phyloP scores from a whole-genome alignment of 92 coral and sea anemone genomes.

The Diadumene lineata region DNA sequence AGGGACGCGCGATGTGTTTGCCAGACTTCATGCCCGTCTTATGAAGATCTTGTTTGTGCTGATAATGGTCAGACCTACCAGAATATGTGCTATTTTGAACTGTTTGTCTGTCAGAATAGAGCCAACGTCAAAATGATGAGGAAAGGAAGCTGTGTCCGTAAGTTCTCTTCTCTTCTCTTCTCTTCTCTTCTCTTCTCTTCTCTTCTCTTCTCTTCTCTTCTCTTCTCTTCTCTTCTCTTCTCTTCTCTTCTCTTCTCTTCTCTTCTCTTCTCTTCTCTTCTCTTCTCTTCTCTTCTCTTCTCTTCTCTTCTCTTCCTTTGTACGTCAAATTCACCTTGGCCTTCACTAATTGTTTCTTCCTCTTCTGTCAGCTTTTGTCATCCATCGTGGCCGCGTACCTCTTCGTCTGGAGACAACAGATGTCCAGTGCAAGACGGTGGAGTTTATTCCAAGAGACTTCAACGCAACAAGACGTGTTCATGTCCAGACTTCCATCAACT shows the following conservation, averaged over 20 bases:
- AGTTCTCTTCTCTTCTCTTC: slow-evolving; percentile 3
- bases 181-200: not conserved
- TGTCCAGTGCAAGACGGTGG: slow-evolving; percentile 55
- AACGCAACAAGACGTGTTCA: slow-evolving; percentile 37
- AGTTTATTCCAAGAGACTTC: slow-evolving; percentile 35
- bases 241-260: slow-evolving; percentile 12
- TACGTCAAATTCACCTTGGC: too few species aligned
- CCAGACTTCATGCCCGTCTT: slow-evolving; percentile 55
- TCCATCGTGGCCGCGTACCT: slow-evolving; percentile 66
- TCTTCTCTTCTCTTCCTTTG: slow-evolving; percentile 10
- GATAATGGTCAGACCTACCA: slow-evolving; percentile 49
- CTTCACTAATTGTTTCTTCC: not conserved
- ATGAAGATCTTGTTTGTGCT: slow-evolving; percentile 53
- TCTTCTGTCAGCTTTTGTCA: slow-evolving; percentile 51
- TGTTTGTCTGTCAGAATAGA: slow-evolving; percentile 43
- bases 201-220: not conserved
- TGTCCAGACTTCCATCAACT: slow-evolving; percentile 62
- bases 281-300: slow-evolving; percentile 11
- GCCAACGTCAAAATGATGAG: slow-evolving; percentile 28
- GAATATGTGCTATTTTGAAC: slow-evolving; percentile 33
- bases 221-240: slow-evolving; percentile 3
- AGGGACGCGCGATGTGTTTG: slow-evolving; percentile 67
- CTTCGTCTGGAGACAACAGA: slow-evolving; percentile 61
- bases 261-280: slow-evolving; percentile 16
- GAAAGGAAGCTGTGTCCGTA: slow-evolving; percentile 61